A percentile compares a stretch with the other conserved stretches of the same genome.
Conservation (phyloP, 2,113 vertebrate genomes). For the Myrmecobius fasciatus region DNA sequence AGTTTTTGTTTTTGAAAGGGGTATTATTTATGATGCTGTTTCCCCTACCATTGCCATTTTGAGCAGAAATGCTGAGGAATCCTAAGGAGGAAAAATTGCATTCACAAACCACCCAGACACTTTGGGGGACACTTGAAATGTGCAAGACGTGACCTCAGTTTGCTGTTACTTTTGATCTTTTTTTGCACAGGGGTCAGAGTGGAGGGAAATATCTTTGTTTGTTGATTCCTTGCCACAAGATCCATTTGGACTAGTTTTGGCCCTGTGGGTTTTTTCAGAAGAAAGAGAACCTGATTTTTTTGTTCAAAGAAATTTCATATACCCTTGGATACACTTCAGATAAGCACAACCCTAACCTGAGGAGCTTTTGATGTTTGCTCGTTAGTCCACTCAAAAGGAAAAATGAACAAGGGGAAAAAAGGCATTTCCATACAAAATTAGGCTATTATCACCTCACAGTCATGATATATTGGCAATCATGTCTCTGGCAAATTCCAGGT, state of each 20-base stretch:
- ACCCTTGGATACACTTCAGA: slow-evolving; percentile 66
- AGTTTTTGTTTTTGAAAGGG: neutral
- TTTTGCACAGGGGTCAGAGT: neutral
- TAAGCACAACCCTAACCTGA: slow-evolving; percentile 48
- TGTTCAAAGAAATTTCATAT: slow-evolving; percentile 56
- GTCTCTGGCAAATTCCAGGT: slow-evolving; percentile 38
- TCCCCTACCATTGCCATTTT: fast-evolving
- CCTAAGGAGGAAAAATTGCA: neutral
- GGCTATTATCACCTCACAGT: slow-evolving; percentile 41
- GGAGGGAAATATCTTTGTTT: neutral
- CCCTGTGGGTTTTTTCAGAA: slow-evolving; percentile 36
- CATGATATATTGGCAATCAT: slow-evolving; percentile 12
- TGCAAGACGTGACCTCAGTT: neutral
- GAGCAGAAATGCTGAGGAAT: neutral
- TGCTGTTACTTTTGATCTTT: neutral
- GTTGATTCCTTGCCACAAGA: neutral
- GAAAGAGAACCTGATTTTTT: slow-evolving; percentile 17
- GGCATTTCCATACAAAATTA: slow-evolving; percentile 70
- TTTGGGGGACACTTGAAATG: neutral
- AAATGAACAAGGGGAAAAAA: slow-evolving; percentile 3
- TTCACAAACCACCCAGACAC: neutral
- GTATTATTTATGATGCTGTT: neutral
- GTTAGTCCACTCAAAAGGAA: slow-evolving; percentile 55
- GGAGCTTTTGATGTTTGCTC: slow-evolving; percentile 66
- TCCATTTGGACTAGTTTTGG: slow-evolving; percentile 32